These are phyloP conservation scores for Pedicia rivosa DNA, from an alignment of 2,888 invertebrate genomes.

Conservation along the genomic window DNA sequence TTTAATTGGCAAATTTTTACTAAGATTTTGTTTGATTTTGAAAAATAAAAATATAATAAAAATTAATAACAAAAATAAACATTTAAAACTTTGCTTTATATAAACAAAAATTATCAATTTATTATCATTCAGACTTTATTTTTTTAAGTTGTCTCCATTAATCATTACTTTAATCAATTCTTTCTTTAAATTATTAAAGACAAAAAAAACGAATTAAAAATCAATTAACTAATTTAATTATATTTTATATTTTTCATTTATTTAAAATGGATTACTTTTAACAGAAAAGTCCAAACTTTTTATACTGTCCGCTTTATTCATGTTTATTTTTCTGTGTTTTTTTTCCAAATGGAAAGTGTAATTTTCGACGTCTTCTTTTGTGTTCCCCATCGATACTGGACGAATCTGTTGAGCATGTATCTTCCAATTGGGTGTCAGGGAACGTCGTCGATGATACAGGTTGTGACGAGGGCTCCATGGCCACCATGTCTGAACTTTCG, in stretches of 20 bases:
- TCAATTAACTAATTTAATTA: no score
- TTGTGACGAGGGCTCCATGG: slow-evolving; percentile 8
- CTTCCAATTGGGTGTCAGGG: slow-evolving; percentile 13
- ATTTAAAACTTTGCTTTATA: no score
- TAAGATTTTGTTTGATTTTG: no score
- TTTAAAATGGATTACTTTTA: slow-evolving; percentile 4
- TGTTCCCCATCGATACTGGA: slow-evolving; percentile 15
- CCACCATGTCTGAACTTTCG: slow-evolving; percentile 8
- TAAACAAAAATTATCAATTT: no score
- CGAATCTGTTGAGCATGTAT: slow-evolving; percentile 14
- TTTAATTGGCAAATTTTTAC: no score
- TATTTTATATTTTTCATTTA: not conserved
- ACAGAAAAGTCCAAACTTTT: slow-evolving; percentile 1
- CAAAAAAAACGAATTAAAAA: no score
- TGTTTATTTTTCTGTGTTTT: slow-evolving; percentile 18
- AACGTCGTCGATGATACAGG: slow-evolving; percentile 9
- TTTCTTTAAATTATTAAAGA: no score
- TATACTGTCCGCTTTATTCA: slow-evolving; percentile 15
- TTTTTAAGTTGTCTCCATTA: no score
- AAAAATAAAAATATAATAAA: no score
- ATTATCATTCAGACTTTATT: no score
- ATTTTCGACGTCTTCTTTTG: slow-evolving; percentile 18
- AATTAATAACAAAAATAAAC: no score
- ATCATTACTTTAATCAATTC: no score
- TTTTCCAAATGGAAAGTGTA: slow-evolving; percentile 19